Base-by-base conservation (phyloP, 1,140 invertebrate genomes). In the Amphibalanus amphitrite region DNA sequence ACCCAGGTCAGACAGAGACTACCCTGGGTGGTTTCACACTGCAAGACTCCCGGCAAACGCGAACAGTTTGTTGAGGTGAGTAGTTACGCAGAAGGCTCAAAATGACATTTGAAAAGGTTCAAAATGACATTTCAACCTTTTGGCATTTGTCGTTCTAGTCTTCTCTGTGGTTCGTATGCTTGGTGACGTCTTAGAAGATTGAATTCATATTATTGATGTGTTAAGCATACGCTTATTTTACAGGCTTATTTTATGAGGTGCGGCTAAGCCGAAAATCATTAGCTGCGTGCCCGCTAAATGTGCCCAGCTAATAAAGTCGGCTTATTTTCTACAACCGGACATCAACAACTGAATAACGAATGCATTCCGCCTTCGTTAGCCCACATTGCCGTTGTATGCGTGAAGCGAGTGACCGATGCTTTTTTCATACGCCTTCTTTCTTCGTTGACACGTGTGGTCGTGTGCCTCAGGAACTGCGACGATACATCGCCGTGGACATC, bases 401-500 rank as follows among this genome's bases (percentile, higher is more conserved):
- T 59, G 25, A 59, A 59, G 13, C 25, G 13, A 15, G 47, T 15
- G 13, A 25, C 47, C 13, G 47, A 25, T 59, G 47, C n/a, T n/a
- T n/a, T n/a, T n/a, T n/a, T n/a, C n/a, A n/a, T n/a, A n/a, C n/a
- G n/a, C n/a, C n/a, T n/a, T n/a, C n/a, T n/a, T n/a, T n/a, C n/a
- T n/a, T n/a, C n/a, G n/a, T n/a, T n/a, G n/a, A n/a, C n/a, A n/a
- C n/a, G n/a, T n/a, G n/a, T n/a, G n/a, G n/a, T n/a, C n/a, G n/a
- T n/a, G n/a, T n/a, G n/a, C n/a, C 38, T 38, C 64, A 65, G 64
- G 64, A 65, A 70, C 74, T 84, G 15, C 69, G 76, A 13, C 77
- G 80, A 68, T 79, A 79, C 72, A 80, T 85, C 28, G 70, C 75
- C 23, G 80, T 85, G 23, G 84, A 85, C 75, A 79, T 82, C 59